phyloP scores from a whole-genome alignment of 2,888 invertebrate species.

The Agrochola lychnidis region DNA sequence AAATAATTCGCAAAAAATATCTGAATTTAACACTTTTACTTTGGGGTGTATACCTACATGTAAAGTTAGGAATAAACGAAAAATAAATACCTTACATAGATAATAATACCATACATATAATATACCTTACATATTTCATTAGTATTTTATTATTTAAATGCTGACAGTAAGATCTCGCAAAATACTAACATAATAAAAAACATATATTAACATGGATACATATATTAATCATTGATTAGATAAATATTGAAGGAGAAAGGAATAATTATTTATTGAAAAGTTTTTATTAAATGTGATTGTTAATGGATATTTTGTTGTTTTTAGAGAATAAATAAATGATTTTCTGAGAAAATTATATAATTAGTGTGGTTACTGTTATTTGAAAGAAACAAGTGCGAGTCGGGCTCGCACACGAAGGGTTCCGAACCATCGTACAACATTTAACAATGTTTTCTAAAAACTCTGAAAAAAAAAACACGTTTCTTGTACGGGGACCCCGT shows the following conservation, averaged over 20 bases:
- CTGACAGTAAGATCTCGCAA: slow-evolving; percentile 1
- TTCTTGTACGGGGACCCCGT: no score
- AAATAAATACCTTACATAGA: neutral
- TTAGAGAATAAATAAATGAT: no score
- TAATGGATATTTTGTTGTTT: neutral
- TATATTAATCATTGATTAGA: slow-evolving; percentile 23
- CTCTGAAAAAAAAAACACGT: no score
- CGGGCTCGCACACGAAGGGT: no score
- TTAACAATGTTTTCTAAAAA: no score
- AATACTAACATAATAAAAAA: neutral
- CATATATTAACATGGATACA: slow-evolving; percentile 19
- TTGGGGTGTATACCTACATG: neutral
- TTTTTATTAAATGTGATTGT: neutral
- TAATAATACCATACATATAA: no score
- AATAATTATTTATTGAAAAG: neutral
- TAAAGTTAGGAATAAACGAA: neutral
- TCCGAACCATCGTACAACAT: no score
- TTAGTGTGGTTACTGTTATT: no score
- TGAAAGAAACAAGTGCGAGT: no score
- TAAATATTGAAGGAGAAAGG: neutral
- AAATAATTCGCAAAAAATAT: no score
- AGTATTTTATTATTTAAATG: neutral
- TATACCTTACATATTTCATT: no score
- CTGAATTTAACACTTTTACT: neutral
- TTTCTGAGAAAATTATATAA: no score